Evolutionary conservation across 2,113 vertebrate species (phyloP).

Genomic region (Misgurnus anguillicaudatus): DNA sequence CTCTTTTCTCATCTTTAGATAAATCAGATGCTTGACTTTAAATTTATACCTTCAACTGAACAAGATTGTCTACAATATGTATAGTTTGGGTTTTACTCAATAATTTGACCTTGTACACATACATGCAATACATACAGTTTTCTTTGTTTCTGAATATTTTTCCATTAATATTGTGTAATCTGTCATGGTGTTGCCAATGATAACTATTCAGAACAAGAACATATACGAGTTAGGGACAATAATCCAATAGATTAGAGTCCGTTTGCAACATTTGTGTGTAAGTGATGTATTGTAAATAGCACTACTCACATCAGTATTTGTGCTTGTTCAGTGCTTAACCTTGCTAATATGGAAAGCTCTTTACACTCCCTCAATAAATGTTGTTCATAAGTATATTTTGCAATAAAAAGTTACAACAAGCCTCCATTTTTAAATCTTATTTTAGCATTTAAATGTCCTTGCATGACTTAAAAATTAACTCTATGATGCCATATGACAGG

Average conservation of each 20-base stretch:
- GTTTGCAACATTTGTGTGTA: not conserved
- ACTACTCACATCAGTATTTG: not conserved
- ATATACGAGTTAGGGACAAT: not conserved
- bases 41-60: no score
- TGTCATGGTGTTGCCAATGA: not conserved
- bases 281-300: not conserved
- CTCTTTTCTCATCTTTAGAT: not conserved
- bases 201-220: not conserved
- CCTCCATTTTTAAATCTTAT: not conserved
- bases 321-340: constrained; percentile 4
- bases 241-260: not conserved
- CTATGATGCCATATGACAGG: no score
- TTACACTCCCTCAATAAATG: not conserved
- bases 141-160: not conserved
- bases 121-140: not conserved
- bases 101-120: not conserved
- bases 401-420: not conserved
- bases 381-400: constrained; percentile 15
- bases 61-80: not conserved
- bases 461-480: not conserved
- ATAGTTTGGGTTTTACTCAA: not conserved
- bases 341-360: constrained; percentile 25
- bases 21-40: no score
- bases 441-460: not conserved
- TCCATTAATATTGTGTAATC: not conserved